These are phyloP conservation scores for Amblyraja radiata DNA, from an alignment of 2,797 vertebrate genomes.

Conservation along the genomic window DNA sequence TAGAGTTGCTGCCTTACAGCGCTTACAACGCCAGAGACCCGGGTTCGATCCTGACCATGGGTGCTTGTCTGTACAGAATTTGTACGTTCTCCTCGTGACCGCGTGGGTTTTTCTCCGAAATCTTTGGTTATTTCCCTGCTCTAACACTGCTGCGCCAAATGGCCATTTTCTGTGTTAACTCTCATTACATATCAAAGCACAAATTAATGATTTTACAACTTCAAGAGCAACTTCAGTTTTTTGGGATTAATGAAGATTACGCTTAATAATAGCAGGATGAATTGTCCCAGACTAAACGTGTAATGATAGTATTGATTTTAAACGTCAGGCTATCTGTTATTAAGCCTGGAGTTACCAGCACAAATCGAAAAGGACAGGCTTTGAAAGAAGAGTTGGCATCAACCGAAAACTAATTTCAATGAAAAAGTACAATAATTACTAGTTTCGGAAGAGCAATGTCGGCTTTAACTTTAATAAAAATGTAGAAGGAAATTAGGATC, in stretches of 20 bases:
- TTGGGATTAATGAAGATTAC: not conserved
- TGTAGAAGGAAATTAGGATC: conserved; percentile 2
- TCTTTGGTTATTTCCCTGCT: no score
- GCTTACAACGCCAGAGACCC: no score
- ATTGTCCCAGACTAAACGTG: not conserved
- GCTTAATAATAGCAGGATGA: not conserved
- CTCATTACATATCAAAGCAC: not conserved
- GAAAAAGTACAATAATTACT: conserved; percentile 11
- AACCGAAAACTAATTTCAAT: conserved; percentile 5
- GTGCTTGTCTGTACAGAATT: no score
- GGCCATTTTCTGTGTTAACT: no score
- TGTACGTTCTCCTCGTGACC: no score
- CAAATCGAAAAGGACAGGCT: not conserved
- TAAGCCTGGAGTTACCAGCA: not conserved
- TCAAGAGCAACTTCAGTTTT: not conserved
- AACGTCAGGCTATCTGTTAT: not conserved
- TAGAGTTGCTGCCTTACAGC: no score
- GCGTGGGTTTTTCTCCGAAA: no score
- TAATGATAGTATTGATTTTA: conserved; percentile 12
- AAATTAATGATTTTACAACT: not conserved
- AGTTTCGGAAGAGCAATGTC: not conserved
- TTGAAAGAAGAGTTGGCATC: not conserved
- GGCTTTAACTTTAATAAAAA: not conserved
- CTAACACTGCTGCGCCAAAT: no score
- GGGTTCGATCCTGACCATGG: no score